phyloP scores from a whole-genome alignment of 2,797 vertebrate genomes.

The Falco cherrug region DNA sequence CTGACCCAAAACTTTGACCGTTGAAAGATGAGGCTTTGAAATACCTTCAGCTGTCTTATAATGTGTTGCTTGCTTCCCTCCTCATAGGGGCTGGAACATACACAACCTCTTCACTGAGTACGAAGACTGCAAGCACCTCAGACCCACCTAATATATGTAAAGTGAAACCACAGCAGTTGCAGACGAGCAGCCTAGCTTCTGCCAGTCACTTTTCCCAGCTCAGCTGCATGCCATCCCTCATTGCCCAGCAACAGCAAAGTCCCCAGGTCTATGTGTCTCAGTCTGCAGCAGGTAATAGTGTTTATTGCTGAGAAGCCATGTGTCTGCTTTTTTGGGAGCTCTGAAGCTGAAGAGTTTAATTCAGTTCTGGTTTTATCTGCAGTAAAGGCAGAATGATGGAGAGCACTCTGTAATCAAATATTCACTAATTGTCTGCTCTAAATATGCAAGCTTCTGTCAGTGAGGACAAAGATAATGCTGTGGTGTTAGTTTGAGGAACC shows the following conservation, averaged over 20 bases:
- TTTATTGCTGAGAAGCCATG: background rate
- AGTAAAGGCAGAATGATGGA: background rate
- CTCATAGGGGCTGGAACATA: constrained; percentile 90
- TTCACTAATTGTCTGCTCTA: background rate
- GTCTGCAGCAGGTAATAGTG: constrained; percentile 92
- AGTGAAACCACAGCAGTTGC: constrained; percentile 97
- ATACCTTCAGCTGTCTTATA: background rate
- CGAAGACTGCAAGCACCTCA: constrained; percentile 93
- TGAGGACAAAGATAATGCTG: background rate
- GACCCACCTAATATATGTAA: constrained; percentile 99
- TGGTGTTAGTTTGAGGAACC: background rate
- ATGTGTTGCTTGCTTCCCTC: background rate
- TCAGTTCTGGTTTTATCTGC: background rate
- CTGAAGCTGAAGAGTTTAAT: background rate
- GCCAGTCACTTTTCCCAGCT: constrained; percentile 93
- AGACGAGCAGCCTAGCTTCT: constrained; percentile 87
- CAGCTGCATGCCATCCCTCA: constrained; percentile 92
- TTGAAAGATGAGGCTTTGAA: background rate
- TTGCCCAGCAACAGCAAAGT: constrained; percentile 92
- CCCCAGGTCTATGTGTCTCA: constrained; percentile 98
- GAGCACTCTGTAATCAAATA: background rate
- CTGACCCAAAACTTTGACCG: background rate
- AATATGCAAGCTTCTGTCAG: background rate
- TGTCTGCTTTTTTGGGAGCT: background rate
- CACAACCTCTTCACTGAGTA: constrained; percentile 95